Evolutionary conservation across 2,888 invertebrate species (phyloP).

Genomic region (Sialis lutaria): DNA sequence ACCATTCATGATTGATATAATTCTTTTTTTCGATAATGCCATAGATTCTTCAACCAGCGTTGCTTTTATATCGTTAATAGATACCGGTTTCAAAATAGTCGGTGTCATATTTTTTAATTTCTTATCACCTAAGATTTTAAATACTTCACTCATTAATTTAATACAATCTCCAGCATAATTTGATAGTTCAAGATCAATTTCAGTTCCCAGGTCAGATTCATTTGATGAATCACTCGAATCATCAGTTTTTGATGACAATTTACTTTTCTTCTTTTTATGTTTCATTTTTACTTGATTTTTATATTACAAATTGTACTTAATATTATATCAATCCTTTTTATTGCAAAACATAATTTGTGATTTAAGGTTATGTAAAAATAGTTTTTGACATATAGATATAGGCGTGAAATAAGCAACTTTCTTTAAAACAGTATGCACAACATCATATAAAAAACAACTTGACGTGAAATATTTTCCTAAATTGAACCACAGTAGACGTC

Average conservation of each 20-base stretch:
- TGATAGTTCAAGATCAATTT: conserved; percentile 22
- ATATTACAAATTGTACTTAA: background rate
- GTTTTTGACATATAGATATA: too few species aligned
- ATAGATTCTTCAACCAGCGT: conserved; percentile 25
- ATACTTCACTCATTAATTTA: conserved; percentile 24
- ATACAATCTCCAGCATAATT: conserved; percentile 23
- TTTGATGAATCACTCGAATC: conserved; percentile 13
- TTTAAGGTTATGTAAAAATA: too few species aligned
- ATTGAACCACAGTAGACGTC: too few species aligned
- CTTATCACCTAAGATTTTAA: conserved; percentile 24
- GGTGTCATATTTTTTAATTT: conserved; percentile 25
- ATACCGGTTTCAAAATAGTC: conserved; percentile 9
- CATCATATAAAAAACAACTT: too few species aligned
- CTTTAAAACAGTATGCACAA: too few species aligned
- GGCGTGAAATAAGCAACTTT: too few species aligned
- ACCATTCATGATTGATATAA: conserved; percentile 23
- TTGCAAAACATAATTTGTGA: too few species aligned
- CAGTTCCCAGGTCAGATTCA: conserved; percentile 12
- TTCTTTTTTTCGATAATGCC: conserved; percentile 25
- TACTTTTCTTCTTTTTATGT: conserved; percentile 4
- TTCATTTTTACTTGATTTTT: background rate
- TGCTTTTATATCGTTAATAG: conserved; percentile 23
- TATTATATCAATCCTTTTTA: too few species aligned
- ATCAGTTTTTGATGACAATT: conserved; percentile 5
- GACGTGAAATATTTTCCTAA: too few species aligned